phyloP scores from a whole-genome alignment of 2,113 vertebrate species.

The Dromas ardeola region DNA sequence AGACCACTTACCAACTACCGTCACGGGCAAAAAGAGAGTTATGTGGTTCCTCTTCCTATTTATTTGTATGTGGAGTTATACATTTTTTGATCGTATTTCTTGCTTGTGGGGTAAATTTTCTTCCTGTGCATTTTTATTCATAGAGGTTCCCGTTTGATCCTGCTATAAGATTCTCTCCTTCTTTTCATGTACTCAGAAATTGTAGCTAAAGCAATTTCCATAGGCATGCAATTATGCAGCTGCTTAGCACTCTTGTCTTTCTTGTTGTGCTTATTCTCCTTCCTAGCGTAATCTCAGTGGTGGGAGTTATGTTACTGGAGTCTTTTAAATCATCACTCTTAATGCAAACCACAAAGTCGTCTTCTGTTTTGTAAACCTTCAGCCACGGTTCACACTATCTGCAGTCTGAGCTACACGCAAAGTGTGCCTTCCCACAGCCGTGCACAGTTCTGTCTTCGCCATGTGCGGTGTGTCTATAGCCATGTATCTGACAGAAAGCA shows the following conservation, averaged over 20 bases:
- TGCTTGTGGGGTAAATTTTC: not conserved
- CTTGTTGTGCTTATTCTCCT: not conserved
- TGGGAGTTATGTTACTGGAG: not conserved
- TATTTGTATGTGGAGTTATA: not conserved
- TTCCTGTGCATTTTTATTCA: not conserved
- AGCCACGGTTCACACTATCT: not conserved
- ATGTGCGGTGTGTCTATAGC: not conserved
- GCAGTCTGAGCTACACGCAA: not conserved
- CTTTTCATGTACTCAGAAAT: not conserved
- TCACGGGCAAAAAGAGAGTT: not conserved
- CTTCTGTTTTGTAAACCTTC: not conserved
- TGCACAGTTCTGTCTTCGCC: not conserved
- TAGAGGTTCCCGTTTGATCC: not conserved
- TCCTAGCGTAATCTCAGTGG: not conserved
- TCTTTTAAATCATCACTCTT: constrained; percentile 6
- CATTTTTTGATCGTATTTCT: not conserved
- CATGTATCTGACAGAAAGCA: not conserved
- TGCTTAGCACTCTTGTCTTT: not conserved
- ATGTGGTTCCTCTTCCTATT: not conserved
- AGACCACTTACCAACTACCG: not conserved
- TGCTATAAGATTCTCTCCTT: not conserved
- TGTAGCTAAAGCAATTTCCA: not conserved
- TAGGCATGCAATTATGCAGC: not conserved
- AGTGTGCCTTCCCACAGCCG: not conserved
- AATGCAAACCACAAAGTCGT: not conserved